phyloP scores from a whole-genome alignment of 23 tunicate species.

The Halocynthia roretzi region DNA sequence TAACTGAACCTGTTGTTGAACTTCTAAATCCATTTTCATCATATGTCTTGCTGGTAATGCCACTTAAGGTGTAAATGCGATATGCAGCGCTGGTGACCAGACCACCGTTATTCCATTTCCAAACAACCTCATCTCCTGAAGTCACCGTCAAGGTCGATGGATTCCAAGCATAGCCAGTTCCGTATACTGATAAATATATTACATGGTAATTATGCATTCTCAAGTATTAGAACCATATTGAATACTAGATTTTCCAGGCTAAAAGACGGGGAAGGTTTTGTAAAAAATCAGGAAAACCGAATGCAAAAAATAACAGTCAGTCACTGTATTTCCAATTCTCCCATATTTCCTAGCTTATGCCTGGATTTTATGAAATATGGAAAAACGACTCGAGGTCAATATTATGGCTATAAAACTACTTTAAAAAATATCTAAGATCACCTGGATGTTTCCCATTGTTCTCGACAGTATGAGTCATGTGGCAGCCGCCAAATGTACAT shows the following conservation, averaged over 20 bases:
- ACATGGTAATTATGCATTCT: too few relatives aligned
- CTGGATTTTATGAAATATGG: too few relatives aligned
- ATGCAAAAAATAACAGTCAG: too few relatives aligned
- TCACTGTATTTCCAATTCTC: too few relatives aligned
- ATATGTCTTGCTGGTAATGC: background rate
- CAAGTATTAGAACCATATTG: too few relatives aligned
- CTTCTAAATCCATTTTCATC: slow-evolving; percentile 17
- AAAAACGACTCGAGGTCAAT: too few relatives aligned
- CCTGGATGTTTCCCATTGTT: slow-evolving; percentile 1
- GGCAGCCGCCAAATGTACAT: background rate
- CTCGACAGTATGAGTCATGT: background rate
- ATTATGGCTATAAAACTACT: background rate
- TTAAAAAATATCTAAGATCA: background rate
- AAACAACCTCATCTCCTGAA: slow-evolving; percentile 47
- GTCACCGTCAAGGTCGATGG: slow-evolving; percentile 26
- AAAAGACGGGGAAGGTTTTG: too few relatives aligned
- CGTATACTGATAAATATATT: slow-evolving; percentile 27
- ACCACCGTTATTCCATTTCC: slow-evolving; percentile 26
- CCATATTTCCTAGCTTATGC: too few relatives aligned
- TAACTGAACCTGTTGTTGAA: background rate
- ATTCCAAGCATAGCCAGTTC: slow-evolving; percentile 65
- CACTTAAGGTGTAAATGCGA: background rate
- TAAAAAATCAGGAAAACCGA: too few relatives aligned
- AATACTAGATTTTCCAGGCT: too few relatives aligned
- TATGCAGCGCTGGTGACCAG: slow-evolving; percentile 8